Conservation (phyloP, 2,888 invertebrate species). For the Colostygia pectinataria region DNA sequence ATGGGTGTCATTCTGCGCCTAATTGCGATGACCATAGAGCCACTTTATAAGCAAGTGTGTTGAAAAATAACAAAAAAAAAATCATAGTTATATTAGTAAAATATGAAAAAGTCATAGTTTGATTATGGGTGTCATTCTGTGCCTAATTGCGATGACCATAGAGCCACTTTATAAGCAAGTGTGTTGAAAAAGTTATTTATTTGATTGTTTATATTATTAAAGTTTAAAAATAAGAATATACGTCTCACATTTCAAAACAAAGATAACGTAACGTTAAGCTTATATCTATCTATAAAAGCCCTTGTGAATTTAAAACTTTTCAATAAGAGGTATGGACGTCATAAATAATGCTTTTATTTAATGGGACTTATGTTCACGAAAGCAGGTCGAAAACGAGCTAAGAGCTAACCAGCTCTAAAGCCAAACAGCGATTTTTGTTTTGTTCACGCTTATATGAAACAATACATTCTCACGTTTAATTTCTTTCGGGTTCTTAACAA, state of each 20-base stretch:
- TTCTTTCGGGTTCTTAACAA: conserved; percentile 76
- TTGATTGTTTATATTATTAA: conserved; percentile 9
- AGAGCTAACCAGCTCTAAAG: conserved; percentile 68
- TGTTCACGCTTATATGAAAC: conserved; percentile 78
- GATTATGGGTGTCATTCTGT: no score
- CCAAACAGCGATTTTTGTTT: conserved; percentile 72
- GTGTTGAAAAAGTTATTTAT: conserved; percentile 21
- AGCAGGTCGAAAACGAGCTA: conserved; percentile 80
- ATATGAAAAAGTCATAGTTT: no score
- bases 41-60: no score
- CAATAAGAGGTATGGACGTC: conserved; percentile 61
- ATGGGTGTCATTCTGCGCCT: no score
- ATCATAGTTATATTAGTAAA: no score
- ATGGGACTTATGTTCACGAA: conserved; percentile 75
- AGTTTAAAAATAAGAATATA: conserved; percentile 17
- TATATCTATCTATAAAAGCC: conserved; percentile 48
- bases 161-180: no score
- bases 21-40: no score
- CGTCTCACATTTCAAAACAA: conserved; percentile 36
- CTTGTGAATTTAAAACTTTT: conserved; percentile 55
- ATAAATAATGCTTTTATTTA: conserved; percentile 76
- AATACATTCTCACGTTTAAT: conserved; percentile 83
- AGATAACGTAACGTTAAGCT: conserved; percentile 50
- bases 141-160: no score
- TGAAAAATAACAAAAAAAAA: no score